Evolutionary conservation across 2,888 invertebrate species (phyloP).

Genomic region (Liopterus haemorrhoidalis): DNA sequence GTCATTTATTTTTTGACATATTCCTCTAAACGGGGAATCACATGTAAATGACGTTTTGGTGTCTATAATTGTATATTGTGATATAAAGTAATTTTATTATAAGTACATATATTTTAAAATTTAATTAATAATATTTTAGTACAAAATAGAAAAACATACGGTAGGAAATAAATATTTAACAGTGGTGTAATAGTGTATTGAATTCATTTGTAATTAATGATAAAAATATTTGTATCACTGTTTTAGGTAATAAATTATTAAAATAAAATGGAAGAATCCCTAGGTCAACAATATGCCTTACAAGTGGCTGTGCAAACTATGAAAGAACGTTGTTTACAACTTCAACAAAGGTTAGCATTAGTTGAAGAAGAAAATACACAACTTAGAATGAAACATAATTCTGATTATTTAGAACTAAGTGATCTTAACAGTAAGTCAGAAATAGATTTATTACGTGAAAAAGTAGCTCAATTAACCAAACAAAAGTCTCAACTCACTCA

Average conservation of each 20-base stretch:
- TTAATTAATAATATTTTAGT: no score
- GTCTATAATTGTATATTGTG: no score
- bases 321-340: slow-evolving; percentile 70
- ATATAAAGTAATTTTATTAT: no score
- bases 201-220: no score
- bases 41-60: no score
- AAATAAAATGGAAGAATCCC: slow-evolving; percentile 38
- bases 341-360: slow-evolving; percentile 63
- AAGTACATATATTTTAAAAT: no score
- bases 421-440: slow-evolving; percentile 42
- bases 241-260: neutral
- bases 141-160: no score
- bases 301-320: slow-evolving; percentile 74
- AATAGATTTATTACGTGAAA: slow-evolving; percentile 51
- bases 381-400: slow-evolving; percentile 47
- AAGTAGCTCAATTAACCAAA: slow-evolving; percentile 63
- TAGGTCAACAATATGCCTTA: slow-evolving; percentile 53
- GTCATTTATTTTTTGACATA: no score
- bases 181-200: no score
- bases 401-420: slow-evolving; percentile 31
- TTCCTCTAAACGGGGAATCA: no score
- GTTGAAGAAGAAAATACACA: slow-evolving; percentile 73
- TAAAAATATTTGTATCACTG: neutral
- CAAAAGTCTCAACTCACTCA: slow-evolving; percentile 72
- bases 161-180: no score